Conservation (phyloP, 2,888 invertebrate genomes). For the Autographa pulchrina region DNA sequence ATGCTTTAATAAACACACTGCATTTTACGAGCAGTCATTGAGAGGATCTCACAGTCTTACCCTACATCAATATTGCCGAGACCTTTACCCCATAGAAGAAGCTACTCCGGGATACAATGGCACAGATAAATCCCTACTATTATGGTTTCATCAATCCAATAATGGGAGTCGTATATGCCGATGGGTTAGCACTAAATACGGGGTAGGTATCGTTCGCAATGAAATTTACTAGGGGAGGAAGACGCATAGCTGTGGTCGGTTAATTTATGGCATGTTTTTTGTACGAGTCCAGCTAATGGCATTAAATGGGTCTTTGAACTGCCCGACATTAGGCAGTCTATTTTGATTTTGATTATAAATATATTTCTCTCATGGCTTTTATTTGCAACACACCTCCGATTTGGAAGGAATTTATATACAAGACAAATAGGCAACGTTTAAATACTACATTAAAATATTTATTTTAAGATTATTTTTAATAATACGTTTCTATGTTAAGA, state of each 20-base stretch:
- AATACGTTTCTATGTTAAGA: neutral
- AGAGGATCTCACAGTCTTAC: neutral
- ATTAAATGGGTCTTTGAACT: slow-evolving; percentile 84
- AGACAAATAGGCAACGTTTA: too few relatives aligned
- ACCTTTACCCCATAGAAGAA: neutral
- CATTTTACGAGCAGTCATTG: slow-evolving; percentile 5
- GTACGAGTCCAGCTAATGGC: slow-evolving; percentile 81
- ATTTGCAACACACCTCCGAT: neutral
- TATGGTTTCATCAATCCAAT: slow-evolving; percentile 62
- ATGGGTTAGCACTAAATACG: slow-evolving; percentile 63
- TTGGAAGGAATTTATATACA: neutral
- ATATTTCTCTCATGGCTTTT: neutral
- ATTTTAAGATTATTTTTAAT: neutral
- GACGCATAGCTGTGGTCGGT: slow-evolving; percentile 79
- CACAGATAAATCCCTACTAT: slow-evolving; percentile 60
- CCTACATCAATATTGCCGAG: neutral
- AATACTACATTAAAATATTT: too few relatives aligned
- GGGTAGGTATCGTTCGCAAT: slow-evolving; percentile 63
- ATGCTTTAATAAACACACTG: neutral
- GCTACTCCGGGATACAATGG: slow-evolving; percentile 48
- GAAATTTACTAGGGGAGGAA: slow-evolving; percentile 75
- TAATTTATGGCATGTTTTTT: slow-evolving; percentile 88
- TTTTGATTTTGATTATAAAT: slow-evolving; percentile 30
- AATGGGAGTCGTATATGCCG: slow-evolving; percentile 61
- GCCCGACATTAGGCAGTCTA: slow-evolving; percentile 63